Evolutionary conservation across 1,140 invertebrate genomes (phyloP).

Genomic region (Aphelinus certus): DNA sequence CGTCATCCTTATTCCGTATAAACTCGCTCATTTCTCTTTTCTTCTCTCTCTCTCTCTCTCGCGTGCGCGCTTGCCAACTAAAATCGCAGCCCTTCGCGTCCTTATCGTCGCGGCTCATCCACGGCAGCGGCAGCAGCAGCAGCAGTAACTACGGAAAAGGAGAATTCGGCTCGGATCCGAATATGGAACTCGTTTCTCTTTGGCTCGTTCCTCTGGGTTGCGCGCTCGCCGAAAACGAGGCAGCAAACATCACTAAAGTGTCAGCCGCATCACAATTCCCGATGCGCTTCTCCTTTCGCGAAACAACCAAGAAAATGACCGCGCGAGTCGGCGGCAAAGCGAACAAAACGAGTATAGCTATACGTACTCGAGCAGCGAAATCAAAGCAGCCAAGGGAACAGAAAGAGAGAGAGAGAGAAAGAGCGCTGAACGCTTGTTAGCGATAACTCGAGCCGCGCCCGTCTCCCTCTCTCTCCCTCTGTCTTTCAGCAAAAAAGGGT

Average conservation of each 20-base stretch:
- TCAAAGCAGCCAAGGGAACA: neutral
- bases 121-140: neutral
- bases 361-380: neutral
- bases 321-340: neutral
- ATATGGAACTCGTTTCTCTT: constrained; percentile 43
- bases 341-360: neutral
- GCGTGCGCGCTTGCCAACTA: constrained; percentile 7
- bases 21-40: constrained; percentile 13
- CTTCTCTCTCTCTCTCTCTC: neutral
- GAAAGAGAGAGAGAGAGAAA: constrained; percentile 22
- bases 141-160: neutral
- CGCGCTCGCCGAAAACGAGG: constrained; percentile 48
- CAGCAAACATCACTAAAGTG: constrained; percentile 54
- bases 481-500: constrained; percentile 27
- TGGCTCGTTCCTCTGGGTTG: constrained; percentile 43
- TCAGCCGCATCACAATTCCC: constrained; percentile 54
- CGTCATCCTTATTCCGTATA: constrained; percentile 20
- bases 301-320: constrained; percentile 19
- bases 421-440: constrained; percentile 52
- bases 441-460: constrained; percentile 45
- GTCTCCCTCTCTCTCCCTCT: constrained; percentile 35
- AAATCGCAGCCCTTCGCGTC: neutral
- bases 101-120: constrained; percentile 25
- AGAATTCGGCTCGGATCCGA: constrained; percentile 44
- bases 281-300: constrained; percentile 28